Evolutionary conservation across 2,797 vertebrate species (phyloP).

Genomic region (Nasua narica): DNA sequence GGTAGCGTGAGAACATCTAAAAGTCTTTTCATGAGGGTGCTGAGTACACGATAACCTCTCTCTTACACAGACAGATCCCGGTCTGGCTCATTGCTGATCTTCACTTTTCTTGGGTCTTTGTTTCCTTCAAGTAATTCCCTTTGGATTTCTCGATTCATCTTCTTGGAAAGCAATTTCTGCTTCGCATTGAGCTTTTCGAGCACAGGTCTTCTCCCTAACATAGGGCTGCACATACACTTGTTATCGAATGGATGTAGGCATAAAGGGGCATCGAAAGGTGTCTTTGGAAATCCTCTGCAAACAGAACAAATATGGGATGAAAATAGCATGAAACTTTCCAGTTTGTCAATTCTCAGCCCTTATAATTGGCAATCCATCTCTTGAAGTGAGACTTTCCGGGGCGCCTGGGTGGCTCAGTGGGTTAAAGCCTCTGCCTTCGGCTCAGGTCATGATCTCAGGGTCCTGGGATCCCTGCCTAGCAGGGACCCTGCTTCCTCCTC

Average conservation of each 20-base stretch:
- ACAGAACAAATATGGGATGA: background rate
- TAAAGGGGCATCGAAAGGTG: background rate
- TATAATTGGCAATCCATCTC: background rate
- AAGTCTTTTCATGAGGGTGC: fast-evolving
- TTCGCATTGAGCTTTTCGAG: background rate
- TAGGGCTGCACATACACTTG: background rate
- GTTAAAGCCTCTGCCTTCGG: no score
- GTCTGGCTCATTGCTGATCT: background rate
- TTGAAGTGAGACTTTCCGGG: background rate
- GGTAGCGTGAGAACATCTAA: background rate
- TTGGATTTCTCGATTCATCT: background rate
- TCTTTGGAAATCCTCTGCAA: background rate
- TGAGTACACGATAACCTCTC: fast-evolving
- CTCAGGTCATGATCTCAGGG: no score
- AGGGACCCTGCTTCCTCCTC: no score
- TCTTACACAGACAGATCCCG: background rate
- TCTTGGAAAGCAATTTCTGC: background rate
- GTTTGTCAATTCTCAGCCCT: background rate
- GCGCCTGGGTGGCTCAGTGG: no score
- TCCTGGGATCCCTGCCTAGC: no score
- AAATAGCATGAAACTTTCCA: background rate
- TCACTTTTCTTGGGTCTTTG: background rate
- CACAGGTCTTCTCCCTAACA: background rate
- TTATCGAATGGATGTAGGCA: background rate
- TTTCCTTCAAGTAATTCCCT: background rate